A percentile compares a stretch with the other conserved stretches of the same genome.
phyloP scores from a whole-genome alignment of 2,888 invertebrate genomes.

The Apoderus coryli region DNA sequence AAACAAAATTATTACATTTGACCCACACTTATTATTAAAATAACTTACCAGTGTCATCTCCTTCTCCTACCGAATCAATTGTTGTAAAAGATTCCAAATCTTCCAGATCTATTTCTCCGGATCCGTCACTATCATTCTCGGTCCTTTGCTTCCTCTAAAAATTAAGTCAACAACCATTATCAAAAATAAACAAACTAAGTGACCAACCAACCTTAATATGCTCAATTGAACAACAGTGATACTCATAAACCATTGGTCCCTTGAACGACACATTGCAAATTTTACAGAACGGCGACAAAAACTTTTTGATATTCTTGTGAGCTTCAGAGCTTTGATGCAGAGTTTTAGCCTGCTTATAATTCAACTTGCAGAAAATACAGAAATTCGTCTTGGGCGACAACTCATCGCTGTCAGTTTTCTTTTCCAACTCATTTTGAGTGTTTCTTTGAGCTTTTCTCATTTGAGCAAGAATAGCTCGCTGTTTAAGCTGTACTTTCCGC shows the following conservation, averaged over 20 bases:
- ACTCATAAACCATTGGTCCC: constrained; percentile 74
- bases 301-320: constrained; percentile 73
- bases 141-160: constrained; percentile 42
- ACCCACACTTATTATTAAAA: constrained; percentile 17
- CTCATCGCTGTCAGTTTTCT: constrained; percentile 43
- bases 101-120: constrained; percentile 47
- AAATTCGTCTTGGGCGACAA: constrained; percentile 30
- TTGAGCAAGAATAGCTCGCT: constrained; percentile 41
- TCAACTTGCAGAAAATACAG: constrained; percentile 32
- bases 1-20: constrained; percentile 8
- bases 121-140: constrained; percentile 33
- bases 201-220: constrained; percentile 53
- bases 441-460: constrained; percentile 70
- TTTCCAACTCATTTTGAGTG: constrained; percentile 66
- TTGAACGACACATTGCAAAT: constrained; percentile 64
- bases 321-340: constrained; percentile 67
- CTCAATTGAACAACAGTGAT: constrained; percentile 66
- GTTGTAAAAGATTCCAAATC: constrained; percentile 77
- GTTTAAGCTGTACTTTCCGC: constrained; percentile 57
- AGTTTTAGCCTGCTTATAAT: constrained; percentile 40
- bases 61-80: constrained; percentile 77
- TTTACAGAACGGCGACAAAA: constrained; percentile 69
- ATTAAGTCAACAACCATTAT: no score
- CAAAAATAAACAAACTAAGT: no score
- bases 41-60: constrained; percentile 55